Base-by-base conservation (phyloP, 2,888 invertebrate genomes). In the Tenthredo scrophulariae region DNA sequence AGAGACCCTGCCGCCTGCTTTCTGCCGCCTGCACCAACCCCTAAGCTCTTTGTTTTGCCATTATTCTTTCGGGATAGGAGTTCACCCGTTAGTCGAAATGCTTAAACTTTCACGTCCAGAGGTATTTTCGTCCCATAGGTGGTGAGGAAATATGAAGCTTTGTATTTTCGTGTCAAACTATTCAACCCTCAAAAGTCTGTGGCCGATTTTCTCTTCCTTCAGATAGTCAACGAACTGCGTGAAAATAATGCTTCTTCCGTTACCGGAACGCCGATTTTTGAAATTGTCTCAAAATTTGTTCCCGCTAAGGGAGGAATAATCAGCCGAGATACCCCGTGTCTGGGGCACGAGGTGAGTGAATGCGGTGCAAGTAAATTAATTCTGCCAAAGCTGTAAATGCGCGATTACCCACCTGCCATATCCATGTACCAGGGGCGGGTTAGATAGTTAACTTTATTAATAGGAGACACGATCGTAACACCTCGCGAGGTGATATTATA, bases 401-500 rank as follows among this genome's bases (percentile, higher is more conserved):
- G 58, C 22, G 80, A 80, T 58, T 62, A 37, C 22, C 46, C n/a
- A 80, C 40, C 37, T 62, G 62, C 58, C 37, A 62, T 80, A 80
- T 62, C 75, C 50, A 80, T 80, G 22, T 58, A 80, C 77, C 13
- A 80, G 37, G 33, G 9, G 40, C 33, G 62, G 58, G 58, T n/a
- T 33, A 62, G n/a, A 58, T 37, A 58, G 58, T 79, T 79, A 79
- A 79, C 79, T 62, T 79, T 79, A 58, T 79, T 79, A 79, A 79
- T 62, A 62, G 33, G 79, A 79, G 79, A 79, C 79, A 58, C 54
- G 58, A 62, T 79, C 79, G 62, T 58, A 79, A 79, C 58, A 79
- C 79, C 62, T 22, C 58, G 29, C 9, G n/a, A 40, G 33, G 37
- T 37, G 10, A 75, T 75, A 75, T 50, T 50, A 22, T 29, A 50